Base-by-base conservation (phyloP, 23 tunicate genomes). In the Oikopleura vanhoeffeni region DNA sequence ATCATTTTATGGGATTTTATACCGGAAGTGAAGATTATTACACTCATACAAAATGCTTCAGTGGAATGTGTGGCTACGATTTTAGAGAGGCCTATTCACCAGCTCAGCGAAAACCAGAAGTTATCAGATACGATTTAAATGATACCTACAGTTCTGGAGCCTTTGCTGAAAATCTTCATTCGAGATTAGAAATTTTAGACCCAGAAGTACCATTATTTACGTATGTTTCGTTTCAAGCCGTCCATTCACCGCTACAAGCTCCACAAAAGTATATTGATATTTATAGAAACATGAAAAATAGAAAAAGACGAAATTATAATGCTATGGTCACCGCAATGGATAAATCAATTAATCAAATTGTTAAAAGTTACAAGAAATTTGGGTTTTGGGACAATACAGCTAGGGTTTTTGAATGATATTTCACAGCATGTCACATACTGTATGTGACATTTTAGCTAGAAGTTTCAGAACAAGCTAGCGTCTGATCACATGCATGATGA, bases 241-340 rank as follows among this genome's bases (percentile, higher is more conserved):
- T 71, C 38, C 79, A 71, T 32, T 71, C 79, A 3, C 79, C 79
- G 38, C 38, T 71, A 71, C 79, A 71, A 32, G 79, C 91, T 2
- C 99, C 99, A 2, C 79, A 38, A 28, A 71, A 71, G 38, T 71
- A 13, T 30, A 71, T 71, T 30, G 79, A 71, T 32, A 18, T 13
- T 18, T 71, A 71, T 30, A 33, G 79, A 71, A 71, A 71, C 32
- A 18, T 71, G 35, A 71, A 71, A 30, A 71, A 71, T 30, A 33
- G 79, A 13, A 71, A 71, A 30, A 33, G 79, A 24, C 79, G 79
- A 71, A 71, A 71, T 38, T 71, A 71, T 30, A 71, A 71, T 71
- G 79, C 79, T 13, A 71, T 71, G 79, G 79, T 71, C 36, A 71
- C 79, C 2, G 79, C 79, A 71, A 71, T 71, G 79, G 79, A 71